A percentile compares a stretch with the other conserved stretches of the same genome.
These are phyloP conservation scores for Osmerus eperlanus DNA, from an alignment of 2,113 vertebrate species.

Conservation along the genomic window DNA sequence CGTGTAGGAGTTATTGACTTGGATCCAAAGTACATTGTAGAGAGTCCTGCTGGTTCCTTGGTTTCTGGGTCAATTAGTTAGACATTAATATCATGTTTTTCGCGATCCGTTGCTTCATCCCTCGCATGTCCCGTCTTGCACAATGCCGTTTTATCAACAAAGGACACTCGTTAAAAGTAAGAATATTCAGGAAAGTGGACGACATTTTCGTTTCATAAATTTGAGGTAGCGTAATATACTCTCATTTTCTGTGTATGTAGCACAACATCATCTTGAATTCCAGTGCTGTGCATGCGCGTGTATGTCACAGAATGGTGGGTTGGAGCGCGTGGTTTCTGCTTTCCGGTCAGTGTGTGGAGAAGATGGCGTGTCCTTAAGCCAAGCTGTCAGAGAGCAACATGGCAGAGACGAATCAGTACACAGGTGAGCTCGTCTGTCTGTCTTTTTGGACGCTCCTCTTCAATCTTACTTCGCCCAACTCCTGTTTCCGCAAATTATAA, in stretches of 20 bases:
- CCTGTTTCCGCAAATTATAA: too few species aligned
- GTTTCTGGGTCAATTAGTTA: too few species aligned
- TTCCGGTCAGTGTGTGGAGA: conserved; percentile 76
- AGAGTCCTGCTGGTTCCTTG: too few species aligned
- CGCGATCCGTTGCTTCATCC: not conserved
- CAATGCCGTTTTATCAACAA: conserved; percentile 15
- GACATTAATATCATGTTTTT: too few species aligned
- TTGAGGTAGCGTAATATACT: not conserved
- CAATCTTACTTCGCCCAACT: too few species aligned
- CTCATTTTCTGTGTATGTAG: not conserved
- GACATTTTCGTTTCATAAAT: not conserved
- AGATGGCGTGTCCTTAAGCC: conserved; percentile 70
- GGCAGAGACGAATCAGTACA: conserved; percentile 86
- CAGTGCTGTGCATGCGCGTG: not conserved
- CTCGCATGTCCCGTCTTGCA: not conserved
- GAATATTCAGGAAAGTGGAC: not conserved
- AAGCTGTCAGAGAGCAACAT: conserved; percentile 79
- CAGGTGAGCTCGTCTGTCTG: conserved; percentile 53
- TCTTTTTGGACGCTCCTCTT: not conserved
- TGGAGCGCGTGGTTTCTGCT: conserved; percentile 63
- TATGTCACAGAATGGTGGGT: conserved; percentile 57
- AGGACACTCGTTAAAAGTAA: conserved; percentile 1
- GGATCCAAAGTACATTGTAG: too few species aligned
- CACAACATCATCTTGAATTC: not conserved
- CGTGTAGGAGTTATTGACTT: too few species aligned